A percentile compares a stretch with the other conserved stretches of the same genome.
Evolutionary conservation across 1,140 invertebrate genomes (phyloP).

Genomic region (Drosophila baimaii): DNA sequence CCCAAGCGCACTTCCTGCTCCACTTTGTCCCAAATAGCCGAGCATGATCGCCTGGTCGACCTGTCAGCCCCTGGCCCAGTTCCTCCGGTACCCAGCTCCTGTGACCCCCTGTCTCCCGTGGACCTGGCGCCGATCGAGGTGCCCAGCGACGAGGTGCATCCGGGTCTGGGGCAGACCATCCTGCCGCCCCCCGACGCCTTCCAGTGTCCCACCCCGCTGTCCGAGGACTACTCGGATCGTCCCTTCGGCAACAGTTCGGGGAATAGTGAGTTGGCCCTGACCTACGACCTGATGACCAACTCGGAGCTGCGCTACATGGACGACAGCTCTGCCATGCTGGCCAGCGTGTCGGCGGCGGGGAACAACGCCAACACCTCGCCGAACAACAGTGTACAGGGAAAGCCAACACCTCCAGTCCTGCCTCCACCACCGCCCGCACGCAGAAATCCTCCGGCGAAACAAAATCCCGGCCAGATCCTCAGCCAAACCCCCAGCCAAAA

Average conservation of each 20-base stretch:
- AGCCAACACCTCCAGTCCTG: slow-evolving; percentile 56
- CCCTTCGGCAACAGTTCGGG: slow-evolving; percentile 84
- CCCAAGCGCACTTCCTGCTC: slow-evolving; percentile 81
- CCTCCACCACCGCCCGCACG: slow-evolving; percentile 76
- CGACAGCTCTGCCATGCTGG: slow-evolving; percentile 92
- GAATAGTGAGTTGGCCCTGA: slow-evolving; percentile 84
- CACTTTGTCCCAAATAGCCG: slow-evolving; percentile 80
- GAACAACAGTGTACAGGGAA: slow-evolving; percentile 23
- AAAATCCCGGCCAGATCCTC: slow-evolving; percentile 27
- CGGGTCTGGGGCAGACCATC: slow-evolving; percentile 87
- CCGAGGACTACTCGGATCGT: slow-evolving; percentile 86
- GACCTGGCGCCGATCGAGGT: slow-evolving; percentile 83
- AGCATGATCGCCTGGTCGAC: slow-evolving; percentile 84
- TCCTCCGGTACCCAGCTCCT: slow-evolving; percentile 5
- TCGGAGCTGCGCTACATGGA: slow-evolving; percentile 95
- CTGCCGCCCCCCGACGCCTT: slow-evolving; percentile 91
- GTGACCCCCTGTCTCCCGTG: slow-evolving; percentile 82
- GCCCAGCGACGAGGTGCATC: slow-evolving; percentile 85
- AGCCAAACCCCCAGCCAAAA: slow-evolving; percentile 50
- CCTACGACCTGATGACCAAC: slow-evolving; percentile 90
- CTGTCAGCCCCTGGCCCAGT: slow-evolving; percentile 38
- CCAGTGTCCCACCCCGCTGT: slow-evolving; percentile 88
- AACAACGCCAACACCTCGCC: slow-evolving; percentile 87
- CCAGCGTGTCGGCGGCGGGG: slow-evolving; percentile 89
- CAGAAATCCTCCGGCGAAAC: slow-evolving; percentile 50